These are phyloP conservation scores for Platysternon megacephalum DNA, from an alignment of 2,113 vertebrate species.

Conservation along the genomic window DNA sequence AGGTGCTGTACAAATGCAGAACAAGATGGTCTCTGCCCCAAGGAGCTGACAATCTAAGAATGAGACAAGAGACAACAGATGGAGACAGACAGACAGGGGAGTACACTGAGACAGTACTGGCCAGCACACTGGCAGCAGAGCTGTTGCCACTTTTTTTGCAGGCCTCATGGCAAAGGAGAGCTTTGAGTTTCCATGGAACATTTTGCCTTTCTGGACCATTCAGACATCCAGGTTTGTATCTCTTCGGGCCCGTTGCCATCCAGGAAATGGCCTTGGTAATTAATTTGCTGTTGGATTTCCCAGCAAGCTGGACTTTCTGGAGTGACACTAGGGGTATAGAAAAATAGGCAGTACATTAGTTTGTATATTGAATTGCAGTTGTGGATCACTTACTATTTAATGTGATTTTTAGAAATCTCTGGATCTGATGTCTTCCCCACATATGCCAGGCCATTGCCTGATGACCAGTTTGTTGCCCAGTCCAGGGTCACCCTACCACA, in stretches of 20 bases:
- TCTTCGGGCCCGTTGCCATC: background rate
- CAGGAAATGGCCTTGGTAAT: background rate
- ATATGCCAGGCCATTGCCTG: too few relatives aligned
- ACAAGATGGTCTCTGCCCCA: background rate
- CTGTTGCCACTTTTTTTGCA: background rate
- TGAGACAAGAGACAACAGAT: background rate
- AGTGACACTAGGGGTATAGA: background rate
- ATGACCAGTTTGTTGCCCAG: background rate
- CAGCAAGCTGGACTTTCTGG: background rate
- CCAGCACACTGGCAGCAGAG: background rate
- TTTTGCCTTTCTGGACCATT: background rate
- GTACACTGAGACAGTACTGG: background rate
- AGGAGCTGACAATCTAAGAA: background rate
- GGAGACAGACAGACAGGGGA: background rate
- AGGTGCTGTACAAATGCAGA: background rate
- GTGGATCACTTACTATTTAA: background rate
- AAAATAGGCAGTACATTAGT: background rate
- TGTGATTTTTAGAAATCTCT: background rate
- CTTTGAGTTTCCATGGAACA: background rate
- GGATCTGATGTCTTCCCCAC: background rate
- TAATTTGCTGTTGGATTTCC: background rate
- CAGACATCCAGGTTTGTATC: rapidly evolving
- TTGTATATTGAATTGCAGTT: background rate
- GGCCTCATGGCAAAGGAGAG: background rate
- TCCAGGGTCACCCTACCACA: background rate